These are phyloP conservation scores for Cephus runcator DNA, from an alignment of 2,888 invertebrate species.

Conservation along the genomic window DNA sequence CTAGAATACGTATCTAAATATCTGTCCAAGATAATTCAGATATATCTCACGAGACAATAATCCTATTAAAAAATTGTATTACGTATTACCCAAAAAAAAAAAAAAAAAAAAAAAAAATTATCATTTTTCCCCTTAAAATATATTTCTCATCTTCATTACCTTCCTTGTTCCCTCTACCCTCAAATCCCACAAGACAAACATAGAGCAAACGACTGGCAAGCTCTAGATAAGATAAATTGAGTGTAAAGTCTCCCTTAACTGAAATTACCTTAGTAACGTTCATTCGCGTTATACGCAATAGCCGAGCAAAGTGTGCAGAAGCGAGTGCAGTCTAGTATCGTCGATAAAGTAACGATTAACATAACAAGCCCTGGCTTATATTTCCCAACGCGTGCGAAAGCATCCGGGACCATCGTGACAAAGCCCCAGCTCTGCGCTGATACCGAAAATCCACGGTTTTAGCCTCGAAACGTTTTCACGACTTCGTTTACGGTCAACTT, in stretches of 20 bases:
- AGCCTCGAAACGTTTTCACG: neutral
- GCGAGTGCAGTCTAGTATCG: neutral
- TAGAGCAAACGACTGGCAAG: neutral
- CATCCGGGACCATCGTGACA: constrained; percentile 47
- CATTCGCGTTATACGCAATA: neutral
- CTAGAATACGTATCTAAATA: neutral
- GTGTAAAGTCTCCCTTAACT: neutral
- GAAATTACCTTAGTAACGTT: neutral
- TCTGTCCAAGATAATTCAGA: neutral
- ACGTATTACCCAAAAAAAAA: too few species aligned
- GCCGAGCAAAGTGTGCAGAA: neutral
- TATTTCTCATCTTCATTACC: too few species aligned
- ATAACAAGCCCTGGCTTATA: constrained; percentile 45
- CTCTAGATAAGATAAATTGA: neutral
- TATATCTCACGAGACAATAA: neutral
- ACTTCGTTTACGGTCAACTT: neutral
- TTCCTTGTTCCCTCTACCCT: neutral
- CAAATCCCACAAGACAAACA: neutral
- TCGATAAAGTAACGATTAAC: constrained; percentile 53
- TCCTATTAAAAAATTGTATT: too few species aligned
- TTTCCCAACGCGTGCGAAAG: constrained; percentile 37
- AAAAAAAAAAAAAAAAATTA: too few species aligned
- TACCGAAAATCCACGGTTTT: neutral
- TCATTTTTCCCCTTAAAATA: too few species aligned
- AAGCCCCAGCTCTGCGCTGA: constrained; percentile 11